phyloP scores from a whole-genome alignment of 2,888 invertebrate genomes.

The Girardia tigrina region DNA sequence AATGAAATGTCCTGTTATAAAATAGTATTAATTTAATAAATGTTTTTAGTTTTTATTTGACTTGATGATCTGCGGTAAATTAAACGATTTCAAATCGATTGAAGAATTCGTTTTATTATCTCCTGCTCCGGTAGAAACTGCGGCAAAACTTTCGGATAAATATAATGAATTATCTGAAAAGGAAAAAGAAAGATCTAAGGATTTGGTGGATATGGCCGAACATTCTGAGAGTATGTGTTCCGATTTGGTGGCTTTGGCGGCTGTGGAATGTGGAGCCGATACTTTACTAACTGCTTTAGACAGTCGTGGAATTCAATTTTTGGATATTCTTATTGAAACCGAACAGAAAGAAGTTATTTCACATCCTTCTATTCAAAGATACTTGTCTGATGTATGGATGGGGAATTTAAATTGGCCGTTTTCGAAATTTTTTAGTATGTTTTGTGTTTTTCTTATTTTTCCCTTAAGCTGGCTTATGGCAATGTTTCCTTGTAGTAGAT shows the following conservation, averaged over 20 bases:
- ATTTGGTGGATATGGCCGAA: constrained; percentile 80
- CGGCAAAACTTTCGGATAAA: constrained; percentile 64
- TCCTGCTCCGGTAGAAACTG: constrained; percentile 91
- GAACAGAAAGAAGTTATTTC: constrained; percentile 86
- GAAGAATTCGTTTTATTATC: constrained; percentile 95
- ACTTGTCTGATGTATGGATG: constrained; percentile 83
- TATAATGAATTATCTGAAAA: constrained; percentile 67
- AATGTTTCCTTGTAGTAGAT: constrained; percentile 76
- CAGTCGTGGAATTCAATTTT: constrained; percentile 76
- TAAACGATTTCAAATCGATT: constrained; percentile 79
- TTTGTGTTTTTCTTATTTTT: constrained; percentile 76
- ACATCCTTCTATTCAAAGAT: constrained; percentile 88
- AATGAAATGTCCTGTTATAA: too few relatives aligned
- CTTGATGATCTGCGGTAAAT: constrained; percentile 86
- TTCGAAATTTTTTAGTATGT: constrained; percentile 63
- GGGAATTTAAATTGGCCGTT: constrained; percentile 89
- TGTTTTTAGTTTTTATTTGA: constrained; percentile 72
- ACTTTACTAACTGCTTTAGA: constrained; percentile 79
- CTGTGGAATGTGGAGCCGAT: constrained; percentile 66
- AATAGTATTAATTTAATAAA: neutral
- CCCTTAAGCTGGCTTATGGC: constrained; percentile 91
- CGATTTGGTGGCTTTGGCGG: constrained; percentile 77
- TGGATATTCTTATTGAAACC: constrained; percentile 90
- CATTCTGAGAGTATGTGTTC: constrained; percentile 96
- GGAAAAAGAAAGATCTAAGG: constrained; percentile 92